Base-by-base conservation (phyloP, 2,888 invertebrate genomes). In the Macroteleia sp. region DNA sequence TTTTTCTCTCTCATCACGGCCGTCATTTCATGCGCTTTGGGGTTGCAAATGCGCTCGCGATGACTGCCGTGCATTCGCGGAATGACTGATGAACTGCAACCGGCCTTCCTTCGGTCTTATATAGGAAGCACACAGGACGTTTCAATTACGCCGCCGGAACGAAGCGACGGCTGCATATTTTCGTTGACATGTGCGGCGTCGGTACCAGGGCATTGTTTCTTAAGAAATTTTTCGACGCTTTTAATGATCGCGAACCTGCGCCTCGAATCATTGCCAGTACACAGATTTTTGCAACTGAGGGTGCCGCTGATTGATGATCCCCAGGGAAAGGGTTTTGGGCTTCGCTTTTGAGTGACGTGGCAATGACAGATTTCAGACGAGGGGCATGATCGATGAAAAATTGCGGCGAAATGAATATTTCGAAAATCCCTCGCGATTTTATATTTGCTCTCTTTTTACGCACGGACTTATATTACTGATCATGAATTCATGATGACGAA, bases 41-140 rank as follows among this genome's bases (percentile, higher is more conserved):
- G 87, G 88, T 87, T 86, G 86, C 82, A 83, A 87, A 86, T 86
- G 86, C 82, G 79, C 83, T 80, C 85, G 78, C 86, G 83, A 87
- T 89, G 88, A 87, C 86, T 86, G 81, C 84, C 78, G 80, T 67
- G 82, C 84, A 85, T 81, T 86, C 85, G 82, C 81, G 81, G 89
- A 89, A 91, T 91, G 91, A 91, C 90, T 91, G 91, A 91, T 91
- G 91, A 91, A 91, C 89, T 88, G 88, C 87, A 88, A 85, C 88
- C 67, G 86, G 84, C 79, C 83, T 86, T 89, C 84, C 87, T 86
- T 86, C 87, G 84, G 84, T 85, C 85, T n/a, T n/a, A 85, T 86
- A 83, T 86, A 87, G 86, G 83, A 85, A 82, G 44, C 17, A 70
- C 48, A 54, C 76, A 77, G 81, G 78, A 81, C 82, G 77, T 81